These are phyloP conservation scores for Synergus itoensis DNA, from an alignment of 2,888 invertebrate species.

Conservation along the genomic window DNA sequence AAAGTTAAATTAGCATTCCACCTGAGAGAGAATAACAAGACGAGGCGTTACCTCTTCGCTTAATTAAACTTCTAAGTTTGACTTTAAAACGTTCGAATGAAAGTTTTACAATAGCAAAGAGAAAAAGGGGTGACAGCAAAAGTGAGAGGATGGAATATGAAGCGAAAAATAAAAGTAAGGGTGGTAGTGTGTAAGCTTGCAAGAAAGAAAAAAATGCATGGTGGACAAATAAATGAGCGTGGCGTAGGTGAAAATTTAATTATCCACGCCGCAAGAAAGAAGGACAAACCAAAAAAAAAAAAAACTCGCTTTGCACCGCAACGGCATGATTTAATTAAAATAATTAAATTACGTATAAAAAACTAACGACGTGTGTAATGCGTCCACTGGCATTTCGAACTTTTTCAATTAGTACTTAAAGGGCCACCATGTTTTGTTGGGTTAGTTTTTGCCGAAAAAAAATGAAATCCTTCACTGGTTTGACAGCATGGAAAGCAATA, in stretches of 20 bases:
- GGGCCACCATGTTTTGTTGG: background rate
- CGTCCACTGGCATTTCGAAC: conserved; percentile 26
- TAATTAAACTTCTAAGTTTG: conserved; percentile 61
- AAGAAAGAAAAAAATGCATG: background rate
- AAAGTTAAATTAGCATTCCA: conserved; percentile 66
- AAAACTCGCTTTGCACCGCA: background rate
- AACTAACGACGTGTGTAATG: conserved; percentile 48
- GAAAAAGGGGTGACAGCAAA: background rate
- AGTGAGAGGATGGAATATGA: background rate
- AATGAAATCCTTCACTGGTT: no score
- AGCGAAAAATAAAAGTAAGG: background rate
- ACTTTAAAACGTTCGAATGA: conserved; percentile 30
- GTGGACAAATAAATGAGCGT: background rate
- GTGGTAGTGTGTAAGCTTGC: background rate
- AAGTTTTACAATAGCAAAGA: conserved; percentile 30
- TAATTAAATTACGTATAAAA: conserved; percentile 48
- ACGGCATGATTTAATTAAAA: conserved; percentile 41
- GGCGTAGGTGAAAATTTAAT: conserved; percentile 23
- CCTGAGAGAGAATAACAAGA: conserved; percentile 56
- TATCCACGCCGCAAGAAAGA: conserved; percentile 16
- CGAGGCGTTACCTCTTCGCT: conserved; percentile 48
- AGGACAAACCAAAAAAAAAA: conserved; percentile 10
- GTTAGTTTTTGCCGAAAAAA: background rate
- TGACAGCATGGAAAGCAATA: no score
- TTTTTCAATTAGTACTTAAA: conserved; percentile 42